Evolutionary conservation across 2,797 vertebrate genomes (phyloP), one percentile per base, ranked within the genome.

Genomic region (Mycteria americana): DNA sequence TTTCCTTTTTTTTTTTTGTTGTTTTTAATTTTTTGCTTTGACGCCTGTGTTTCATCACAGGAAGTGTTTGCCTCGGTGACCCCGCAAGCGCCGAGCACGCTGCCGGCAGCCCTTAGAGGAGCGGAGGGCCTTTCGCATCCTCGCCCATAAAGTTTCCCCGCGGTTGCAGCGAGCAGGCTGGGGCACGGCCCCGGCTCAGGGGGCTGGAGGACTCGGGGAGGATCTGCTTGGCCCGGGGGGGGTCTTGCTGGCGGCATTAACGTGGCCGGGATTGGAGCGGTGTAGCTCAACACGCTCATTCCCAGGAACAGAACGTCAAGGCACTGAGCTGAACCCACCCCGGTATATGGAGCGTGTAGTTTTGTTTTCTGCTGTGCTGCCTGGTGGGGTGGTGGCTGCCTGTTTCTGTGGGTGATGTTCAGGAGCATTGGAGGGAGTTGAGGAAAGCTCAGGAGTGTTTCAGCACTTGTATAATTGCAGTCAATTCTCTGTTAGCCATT

Each of bases 41-140:
- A 18, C 2, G 2, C 7, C 0, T 3, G 0, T 13, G 1, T 70
- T 69, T 56, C 5, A 2, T 18, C 13, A 19, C 18, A 7, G 28
- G 21, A 12, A 13, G 7, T 27, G 4, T 45, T 57, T 18, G 35
- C 11, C 5, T 27, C 31, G 4, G 46, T 18, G 73, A 18, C 10
- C 9, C 63, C 13, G 2, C 35, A 13, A 22, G 63, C 35, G 25
- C 79, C 22, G 14, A 41, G 37, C 33, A 13, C 23, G 4, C 68
- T 7, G 33, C 23, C 35, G 3, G 48, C 57, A 9, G 16, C 50
- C 33, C 23, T 7, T 2, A 3, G 43, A 4, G 37, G 35, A 25
- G 22, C 50, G 2, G 18, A 16, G 72, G 17, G 5, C 14, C 17
- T 60, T 24, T 31, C 1, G 24, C 24, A 9, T n/a, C 16, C 53